phyloP scores from a whole-genome alignment of 2,797 vertebrate genomes.

The Thamnophis elegans region DNA sequence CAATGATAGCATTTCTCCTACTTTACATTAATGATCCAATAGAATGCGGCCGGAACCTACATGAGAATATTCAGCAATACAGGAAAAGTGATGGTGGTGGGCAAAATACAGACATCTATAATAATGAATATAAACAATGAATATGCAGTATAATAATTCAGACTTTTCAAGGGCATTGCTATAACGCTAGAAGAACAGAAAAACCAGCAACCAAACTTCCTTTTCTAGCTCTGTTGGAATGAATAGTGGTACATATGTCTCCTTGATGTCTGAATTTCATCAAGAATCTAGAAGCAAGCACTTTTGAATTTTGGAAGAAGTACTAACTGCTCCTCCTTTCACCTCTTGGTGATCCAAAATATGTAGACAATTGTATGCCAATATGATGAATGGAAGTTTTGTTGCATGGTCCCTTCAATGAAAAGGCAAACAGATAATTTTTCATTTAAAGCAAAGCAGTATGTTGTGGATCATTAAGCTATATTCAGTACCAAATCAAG shows the following conservation, averaged over 20 bases:
- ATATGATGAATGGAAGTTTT: constrained; percentile 50
- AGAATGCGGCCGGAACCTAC: not conserved
- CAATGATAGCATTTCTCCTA: too few relatives aligned
- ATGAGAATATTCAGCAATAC: not conserved
- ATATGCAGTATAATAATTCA: not conserved
- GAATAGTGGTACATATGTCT: too few relatives aligned
- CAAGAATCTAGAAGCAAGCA: not conserved
- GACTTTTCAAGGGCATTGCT: not conserved
- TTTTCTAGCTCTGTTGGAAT: not conserved
- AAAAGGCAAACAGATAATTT: constrained; percentile 63
- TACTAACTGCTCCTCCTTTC: not conserved
- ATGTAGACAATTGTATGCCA: constrained; percentile 38
- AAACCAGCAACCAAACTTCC: not conserved
- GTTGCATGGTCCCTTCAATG: constrained; percentile 52
- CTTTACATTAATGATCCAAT: not conserved
- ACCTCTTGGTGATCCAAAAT: constrained; percentile 36
- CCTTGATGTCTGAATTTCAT: not conserved
- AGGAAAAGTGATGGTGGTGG: not conserved
- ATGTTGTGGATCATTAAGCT: constrained; percentile 62
- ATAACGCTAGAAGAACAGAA: not conserved
- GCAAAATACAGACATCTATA: not conserved
- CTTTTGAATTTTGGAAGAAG: not conserved
- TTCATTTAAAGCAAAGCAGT: constrained; percentile 57
- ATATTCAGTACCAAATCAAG: constrained; percentile 58
- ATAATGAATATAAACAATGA: not conserved